Conservation (phyloP, 1,140 invertebrate genomes). For the Physella acuta region DNA sequence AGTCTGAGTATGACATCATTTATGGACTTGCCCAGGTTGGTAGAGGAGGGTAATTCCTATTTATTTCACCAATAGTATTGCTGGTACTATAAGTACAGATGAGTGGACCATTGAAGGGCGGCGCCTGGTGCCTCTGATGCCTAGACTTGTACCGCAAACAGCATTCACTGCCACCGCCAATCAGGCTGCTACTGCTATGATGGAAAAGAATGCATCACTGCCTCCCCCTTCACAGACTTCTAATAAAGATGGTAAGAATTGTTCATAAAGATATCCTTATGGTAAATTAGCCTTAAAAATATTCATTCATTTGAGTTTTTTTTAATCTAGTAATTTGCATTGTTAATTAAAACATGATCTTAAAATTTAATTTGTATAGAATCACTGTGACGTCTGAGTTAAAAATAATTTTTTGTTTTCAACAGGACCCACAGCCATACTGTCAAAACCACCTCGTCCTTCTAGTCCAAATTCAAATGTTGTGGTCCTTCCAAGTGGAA, state of each 20-base stretch:
- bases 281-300: too few relatives aligned
- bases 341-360: too few relatives aligned
- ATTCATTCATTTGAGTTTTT: too few relatives aligned
- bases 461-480: conserved; percentile 55
- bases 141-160: conserved; percentile 78
- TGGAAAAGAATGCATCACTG: conserved; percentile 52
- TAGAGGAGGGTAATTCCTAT: background rate
- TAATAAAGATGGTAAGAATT: conserved; percentile 45
- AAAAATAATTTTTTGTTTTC: conserved; percentile 4
- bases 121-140: conserved; percentile 77
- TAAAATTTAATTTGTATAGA: too few relatives aligned
- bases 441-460: conserved; percentile 40
- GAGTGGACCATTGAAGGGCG: conserved; percentile 86
- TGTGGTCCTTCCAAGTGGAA: conserved; percentile 55
- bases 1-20: background rate
- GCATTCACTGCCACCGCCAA: conserved; percentile 84
- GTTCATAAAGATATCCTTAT: too few relatives aligned
- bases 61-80: conserved; percentile 65
- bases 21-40: background rate
- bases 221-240: conserved; percentile 50
- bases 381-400: too few relatives aligned
- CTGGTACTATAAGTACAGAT: conserved; percentile 75
- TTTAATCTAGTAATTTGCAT: too few relatives aligned
- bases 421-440: conserved; percentile 25
- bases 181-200: conserved; percentile 63